Base-by-base conservation (phyloP, 2,797 vertebrate genomes). In the Helicolenus hilgendorfi region DNA sequence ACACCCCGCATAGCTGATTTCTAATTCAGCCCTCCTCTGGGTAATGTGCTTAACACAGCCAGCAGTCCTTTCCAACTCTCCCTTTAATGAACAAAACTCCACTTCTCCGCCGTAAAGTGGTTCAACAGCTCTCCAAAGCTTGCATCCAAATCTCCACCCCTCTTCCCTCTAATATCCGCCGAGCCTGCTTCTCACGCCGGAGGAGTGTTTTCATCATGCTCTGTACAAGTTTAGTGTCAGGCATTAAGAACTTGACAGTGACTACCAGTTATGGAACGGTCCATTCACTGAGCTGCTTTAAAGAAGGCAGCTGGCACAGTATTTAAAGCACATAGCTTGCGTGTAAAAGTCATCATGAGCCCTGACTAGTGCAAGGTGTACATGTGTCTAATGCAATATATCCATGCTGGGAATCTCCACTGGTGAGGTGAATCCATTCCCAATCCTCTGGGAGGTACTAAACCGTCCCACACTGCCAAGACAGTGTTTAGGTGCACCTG, bases 1-100 rank as follows among this genome's bases (percentile, higher is more conserved):
- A 89, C 75, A 93, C 86, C 75, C 93, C 38, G 58, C 87, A 97
- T 96, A 97, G 97, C 97, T 97, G 97, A 97, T 95, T 94, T 96
- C 96, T 97, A 96, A 97, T 98, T 97, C 97, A 94, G 89, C 58
- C 84, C 90, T 92, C 81, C 72, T 72, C 76, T 81, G 81, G 87
- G 70, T 89, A 88, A 90, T 80, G 83, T 90, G 89, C 92, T 93
- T 83, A 96, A 95, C 83, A 49, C 77, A 55, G 84, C 75, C 74
- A 77, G 63, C 41, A 60, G 35, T 64, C 86, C 59, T 38, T 59
- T 75, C 35, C 72, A 85, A 38, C 67, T 72, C 60, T 65, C 27
- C 20, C 45, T 18, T 24, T 69, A 72, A 88, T 18, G 79, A 89
- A 79, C 79, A 77, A 33, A 73, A 65, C 53, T 26, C 33, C 45